A percentile compares a stretch with the other conserved stretches of the same genome.
Conservation (phyloP, 2,797 vertebrate species). For the Ambastaia sidthimunki region DNA sequence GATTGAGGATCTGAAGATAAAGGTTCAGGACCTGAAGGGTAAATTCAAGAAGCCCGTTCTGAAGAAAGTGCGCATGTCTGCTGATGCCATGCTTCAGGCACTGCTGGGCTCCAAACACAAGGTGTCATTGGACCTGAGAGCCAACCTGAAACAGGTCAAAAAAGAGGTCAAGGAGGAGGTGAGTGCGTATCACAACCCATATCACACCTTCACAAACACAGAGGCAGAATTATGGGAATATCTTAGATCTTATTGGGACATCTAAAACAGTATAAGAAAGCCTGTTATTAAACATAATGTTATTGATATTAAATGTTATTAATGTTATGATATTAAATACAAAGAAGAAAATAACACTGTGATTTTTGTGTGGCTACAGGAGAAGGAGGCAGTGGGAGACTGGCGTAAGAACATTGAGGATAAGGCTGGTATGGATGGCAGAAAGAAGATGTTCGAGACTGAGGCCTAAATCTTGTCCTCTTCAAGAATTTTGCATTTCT, state of each 20-base stretch:
- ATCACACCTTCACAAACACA: not conserved
- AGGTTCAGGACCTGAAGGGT: constrained; percentile 82
- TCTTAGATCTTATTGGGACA: not conserved
- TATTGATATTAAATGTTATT: too few relatives aligned
- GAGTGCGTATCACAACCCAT: constrained; percentile 21
- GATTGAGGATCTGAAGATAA: constrained; percentile 83
- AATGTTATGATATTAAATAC: too few relatives aligned
- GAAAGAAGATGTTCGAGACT: constrained; percentile 78
- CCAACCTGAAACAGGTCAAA: constrained; percentile 87
- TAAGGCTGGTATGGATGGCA: constrained; percentile 75
- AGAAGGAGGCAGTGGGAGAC: constrained; percentile 63
- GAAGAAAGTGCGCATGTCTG: constrained; percentile 82
- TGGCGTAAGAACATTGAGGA: constrained; percentile 77
- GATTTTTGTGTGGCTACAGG: constrained; percentile 28
- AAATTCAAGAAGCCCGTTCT: constrained; percentile 85
- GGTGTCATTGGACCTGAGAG: constrained; percentile 82
- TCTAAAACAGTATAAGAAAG: not conserved
- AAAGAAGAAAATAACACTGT: not conserved
- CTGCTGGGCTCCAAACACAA: constrained; percentile 85
- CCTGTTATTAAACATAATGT: not conserved
- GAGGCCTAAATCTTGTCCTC: constrained; percentile 44
- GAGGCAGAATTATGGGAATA: not conserved
- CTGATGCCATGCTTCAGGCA: constrained; percentile 84
- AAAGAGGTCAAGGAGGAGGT: constrained; percentile 85
- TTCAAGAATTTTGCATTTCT: not conserved